Evolutionary conservation across 64 coral and sea anemone genomes (phyloP), one percentile per base, ranked within the genome.

Genomic region (Stylophora pistillata): DNA sequence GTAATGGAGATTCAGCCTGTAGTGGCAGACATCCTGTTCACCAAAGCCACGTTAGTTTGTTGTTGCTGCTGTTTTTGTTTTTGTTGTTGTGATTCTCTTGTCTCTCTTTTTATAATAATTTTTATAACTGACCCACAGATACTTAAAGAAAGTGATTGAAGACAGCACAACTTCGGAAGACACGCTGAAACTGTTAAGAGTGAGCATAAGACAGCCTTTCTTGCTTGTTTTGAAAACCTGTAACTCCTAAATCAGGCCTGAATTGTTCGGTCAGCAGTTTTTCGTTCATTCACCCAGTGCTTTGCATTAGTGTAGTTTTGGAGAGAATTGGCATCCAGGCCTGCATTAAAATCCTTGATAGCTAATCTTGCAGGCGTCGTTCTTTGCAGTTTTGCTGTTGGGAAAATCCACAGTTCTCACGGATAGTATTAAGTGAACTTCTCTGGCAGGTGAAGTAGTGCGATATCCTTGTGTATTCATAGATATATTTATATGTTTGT

Each of bases 401-500:
- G 96, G 96, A 98, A 93, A 98, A 98, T 78, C 96, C 96, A 55
- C 96, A 95, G 41, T 98, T 98, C 61, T 98, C 96, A 28, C 71
- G 96, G 57, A 78, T 77, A 58, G 93, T 98, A 37, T 84, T 98
- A 41, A 95, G 93, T 26, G 96, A 98, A 68, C 72, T 98, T 41
- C 34, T 98, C 55, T 98, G 93, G 89, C 96, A 98, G 96, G 96
- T 98, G 58, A n/a, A n/a, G n/a, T n/a, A 81, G 63, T 18, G 10
- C 17, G 6, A 5, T 12, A 56, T 3, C 29, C 10, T 27, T 15
- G 4, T 25, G 10, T 25, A 16, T 1, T 54, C 20, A 29, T 30
- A 3, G 12, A 53, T 29, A 86, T 15, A 76, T 16, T 30, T 14
- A 27, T 30, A 33, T 83, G n/a, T 57, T 62, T 57, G 37, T 47